Percentiles rank a stretch among this genome's conserved stretches.
Conservation (phyloP, 2,888 invertebrate species). For the Dynastes grantii region DNA sequence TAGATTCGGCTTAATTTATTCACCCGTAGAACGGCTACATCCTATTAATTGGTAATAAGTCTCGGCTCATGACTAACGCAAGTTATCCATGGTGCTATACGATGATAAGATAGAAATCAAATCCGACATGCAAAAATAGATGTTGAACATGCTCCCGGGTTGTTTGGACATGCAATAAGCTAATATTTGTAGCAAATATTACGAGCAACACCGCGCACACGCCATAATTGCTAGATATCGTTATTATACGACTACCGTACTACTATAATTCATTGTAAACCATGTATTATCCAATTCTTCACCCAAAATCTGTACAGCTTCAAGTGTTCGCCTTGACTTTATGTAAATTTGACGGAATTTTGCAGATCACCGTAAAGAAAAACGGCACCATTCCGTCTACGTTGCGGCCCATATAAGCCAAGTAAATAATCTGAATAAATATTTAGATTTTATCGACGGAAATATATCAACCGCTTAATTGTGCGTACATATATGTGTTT, state of each 20-base stretch:
- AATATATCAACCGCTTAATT: constrained; percentile 12
- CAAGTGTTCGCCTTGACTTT: constrained; percentile 4
- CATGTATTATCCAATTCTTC: not conserved
- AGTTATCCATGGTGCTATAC: not conserved
- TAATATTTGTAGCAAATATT: constrained; percentile 9
- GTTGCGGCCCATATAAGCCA: not conserved
- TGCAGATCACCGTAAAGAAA: not conserved
- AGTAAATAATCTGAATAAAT: constrained; percentile 7
- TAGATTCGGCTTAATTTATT: too few species aligned
- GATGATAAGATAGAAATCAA: constrained; percentile 11
- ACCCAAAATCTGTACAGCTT: not conserved
- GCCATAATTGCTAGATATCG: not conserved
- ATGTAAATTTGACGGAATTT: not conserved
- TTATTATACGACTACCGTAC: not conserved
- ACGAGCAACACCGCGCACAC: not conserved
- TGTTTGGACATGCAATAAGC: too few species aligned
- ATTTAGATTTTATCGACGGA: constrained; percentile 13
- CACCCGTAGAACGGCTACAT: too few species aligned
- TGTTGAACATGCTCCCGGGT: not conserved
- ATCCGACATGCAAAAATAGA: not conserved
- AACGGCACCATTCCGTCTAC: constrained; percentile 3
- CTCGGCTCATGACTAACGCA: not conserved
- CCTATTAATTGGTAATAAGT: constrained; percentile 5
- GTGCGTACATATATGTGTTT: not conserved
- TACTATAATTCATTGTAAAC: not conserved